Evolutionary conservation across 2,113 vertebrate genomes (phyloP).

Genomic region (Taurulus bubalis): DNA sequence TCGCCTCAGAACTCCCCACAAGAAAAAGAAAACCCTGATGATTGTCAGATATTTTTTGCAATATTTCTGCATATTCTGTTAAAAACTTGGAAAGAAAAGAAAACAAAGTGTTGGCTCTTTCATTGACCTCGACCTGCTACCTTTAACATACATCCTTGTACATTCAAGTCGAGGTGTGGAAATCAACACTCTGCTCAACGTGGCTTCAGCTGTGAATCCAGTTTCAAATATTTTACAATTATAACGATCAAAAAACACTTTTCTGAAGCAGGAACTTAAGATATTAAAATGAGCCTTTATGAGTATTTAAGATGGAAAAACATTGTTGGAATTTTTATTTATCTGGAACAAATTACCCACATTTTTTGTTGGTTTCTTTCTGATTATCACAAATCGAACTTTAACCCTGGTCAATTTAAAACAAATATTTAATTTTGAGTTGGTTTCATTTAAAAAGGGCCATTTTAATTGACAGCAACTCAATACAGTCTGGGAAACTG

Average conservation of each 20-base stretch:
- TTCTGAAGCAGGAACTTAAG: background rate
- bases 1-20: constrained; percentile 54
- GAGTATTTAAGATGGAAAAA: constrained; percentile 2
- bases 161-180: constrained; percentile 52
- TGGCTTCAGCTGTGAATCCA: constrained; percentile 21
- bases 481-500: constrained; percentile 31
- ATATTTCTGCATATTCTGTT: constrained; percentile 77
- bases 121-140: constrained; percentile 45
- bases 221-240: constrained; percentile 12
- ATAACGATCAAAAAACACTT: background rate
- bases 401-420: background rate
- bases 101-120: constrained; percentile 38
- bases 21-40: constrained; percentile 77
- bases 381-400: constrained; percentile 4
- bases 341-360: background rate
- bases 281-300: background rate
- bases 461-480: background rate
- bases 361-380: background rate
- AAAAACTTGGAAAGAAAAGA: constrained; percentile 43
- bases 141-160: constrained; percentile 40
- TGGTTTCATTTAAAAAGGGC: background rate
- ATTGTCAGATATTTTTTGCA: constrained; percentile 81
- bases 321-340: no score
- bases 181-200: constrained; percentile 10
- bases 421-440: background rate